Evolutionary conservation across 2,797 vertebrate genomes (phyloP), one percentile per base, ranked within the genome.

Genomic region (Poeciliopsis infans): DNA sequence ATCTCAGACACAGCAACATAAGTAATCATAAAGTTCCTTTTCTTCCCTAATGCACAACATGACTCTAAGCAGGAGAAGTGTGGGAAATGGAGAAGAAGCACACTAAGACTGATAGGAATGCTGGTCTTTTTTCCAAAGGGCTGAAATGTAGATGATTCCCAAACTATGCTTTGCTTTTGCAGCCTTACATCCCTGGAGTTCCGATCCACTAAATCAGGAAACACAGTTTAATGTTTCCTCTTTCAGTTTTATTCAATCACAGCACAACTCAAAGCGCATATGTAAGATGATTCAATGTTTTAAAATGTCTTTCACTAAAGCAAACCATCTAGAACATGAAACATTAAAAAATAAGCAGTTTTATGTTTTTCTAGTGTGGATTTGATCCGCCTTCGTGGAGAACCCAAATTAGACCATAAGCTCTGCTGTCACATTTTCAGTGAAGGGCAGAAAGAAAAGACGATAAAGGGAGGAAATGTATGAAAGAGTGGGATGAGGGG

Each of bases 11-110:
- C 41, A 18, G 68, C 41, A 70, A 45, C 25, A 70, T 15, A 45
- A 46, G 68, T 16, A 28, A 70, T 13, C 68, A 45, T 45, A 28
- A 70, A 70, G 28, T 45, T n/a, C 13, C n/a, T 46, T 46, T 39
- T 70, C 45, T 70, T 46, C 43, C 25, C 4, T n/a, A 16, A 46
- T 18, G 41, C 68, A 70, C 41, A 70, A 46, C 43, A 46, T 28
- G 68, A 7, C 41, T 70, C 43, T 45, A 46, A 70, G 43, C 12
- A 46, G 43, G 43, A 46, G 43, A 70, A 28, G 68, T 70, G 68
- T 70, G 68, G 68, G 41, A 45, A 70, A 70, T 46, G 43, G 25
- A 70, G 68, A 28, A 70, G 43, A 46, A 70, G 68, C 23, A 70
- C n/a, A 45, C 68, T 1, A n/a, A 46, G 25, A 45, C 41, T 46